phyloP scores from a whole-genome alignment of 2,113 vertebrate species.

The Eclectus roratus region DNA sequence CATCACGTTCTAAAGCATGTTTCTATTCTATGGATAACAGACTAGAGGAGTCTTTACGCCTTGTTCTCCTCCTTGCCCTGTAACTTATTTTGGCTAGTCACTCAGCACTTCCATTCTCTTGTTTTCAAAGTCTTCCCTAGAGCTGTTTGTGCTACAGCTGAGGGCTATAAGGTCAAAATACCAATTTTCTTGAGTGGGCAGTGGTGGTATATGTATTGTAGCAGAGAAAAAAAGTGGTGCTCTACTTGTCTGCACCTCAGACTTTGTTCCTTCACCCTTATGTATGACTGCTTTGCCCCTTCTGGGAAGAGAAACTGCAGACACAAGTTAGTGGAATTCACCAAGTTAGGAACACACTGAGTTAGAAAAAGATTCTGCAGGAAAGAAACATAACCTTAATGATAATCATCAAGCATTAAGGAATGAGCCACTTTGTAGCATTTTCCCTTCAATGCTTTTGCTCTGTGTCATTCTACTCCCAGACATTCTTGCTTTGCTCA shows the following conservation, averaged over 20 bases:
- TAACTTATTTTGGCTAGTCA: not conserved
- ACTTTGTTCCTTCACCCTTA: not conserved
- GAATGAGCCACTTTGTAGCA: not conserved
- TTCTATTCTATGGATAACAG: not conserved
- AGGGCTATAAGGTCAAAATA: not conserved
- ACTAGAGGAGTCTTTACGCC: not conserved
- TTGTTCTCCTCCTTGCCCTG: not conserved
- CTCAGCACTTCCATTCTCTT: not conserved
- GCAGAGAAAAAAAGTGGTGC: not conserved
- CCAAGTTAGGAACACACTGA: fast-evolving
- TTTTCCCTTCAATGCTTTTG: not conserved
- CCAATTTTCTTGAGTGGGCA: not conserved
- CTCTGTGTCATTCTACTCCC: not conserved
- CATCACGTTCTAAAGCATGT: not conserved
- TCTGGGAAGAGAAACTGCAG: not conserved
- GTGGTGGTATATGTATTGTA: not conserved
- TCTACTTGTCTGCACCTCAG: not conserved
- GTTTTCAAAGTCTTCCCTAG: not conserved
- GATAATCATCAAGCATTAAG: not conserved
- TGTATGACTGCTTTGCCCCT: not conserved
- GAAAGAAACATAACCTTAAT: not conserved
- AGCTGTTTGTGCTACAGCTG: not conserved
- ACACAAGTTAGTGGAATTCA: not conserved
- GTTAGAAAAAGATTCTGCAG: not conserved
- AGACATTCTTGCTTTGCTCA: not conserved